These are phyloP conservation scores for Mythimna vitellina DNA, from an alignment of 2,888 invertebrate species.

Conservation along the genomic window DNA sequence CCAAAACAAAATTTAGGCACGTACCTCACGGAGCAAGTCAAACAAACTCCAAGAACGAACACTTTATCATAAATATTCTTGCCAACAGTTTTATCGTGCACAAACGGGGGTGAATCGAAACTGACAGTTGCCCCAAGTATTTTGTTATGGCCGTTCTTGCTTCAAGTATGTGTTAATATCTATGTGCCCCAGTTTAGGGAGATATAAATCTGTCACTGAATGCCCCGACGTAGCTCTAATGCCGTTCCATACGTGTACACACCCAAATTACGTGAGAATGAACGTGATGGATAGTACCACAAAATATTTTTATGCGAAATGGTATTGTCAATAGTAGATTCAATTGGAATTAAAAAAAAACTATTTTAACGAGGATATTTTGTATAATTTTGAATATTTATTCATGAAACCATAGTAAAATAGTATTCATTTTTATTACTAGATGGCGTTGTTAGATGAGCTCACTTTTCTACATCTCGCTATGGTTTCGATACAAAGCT, in stretches of 20 bases:
- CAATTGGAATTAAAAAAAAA: too few relatives aligned
- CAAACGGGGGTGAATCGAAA: constrained; percentile 21
- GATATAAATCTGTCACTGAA: constrained; percentile 60
- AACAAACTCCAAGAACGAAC: not conserved
- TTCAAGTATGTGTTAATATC: constrained; percentile 64
- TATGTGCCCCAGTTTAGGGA: constrained; percentile 41
- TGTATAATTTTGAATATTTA: too few relatives aligned
- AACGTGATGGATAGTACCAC: constrained; percentile 4
- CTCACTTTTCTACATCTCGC: too few relatives aligned
- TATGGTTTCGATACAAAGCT: too few relatives aligned
- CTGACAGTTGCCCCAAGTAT: constrained; percentile 51
- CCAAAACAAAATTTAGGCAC: not conserved
- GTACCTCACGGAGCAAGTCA: not conserved
- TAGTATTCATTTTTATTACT: too few relatives aligned
- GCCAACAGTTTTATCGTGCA: constrained; percentile 26
- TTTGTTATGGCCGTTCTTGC: constrained; percentile 60
- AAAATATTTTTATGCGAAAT: constrained; percentile 15
- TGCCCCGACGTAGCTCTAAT: constrained; percentile 38
- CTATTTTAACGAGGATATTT: too few relatives aligned
- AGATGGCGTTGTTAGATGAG: too few relatives aligned
- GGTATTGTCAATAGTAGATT: not conserved
- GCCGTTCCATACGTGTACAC: constrained; percentile 43
- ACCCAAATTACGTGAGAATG: constrained; percentile 1
- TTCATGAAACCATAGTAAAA: too few relatives aligned
- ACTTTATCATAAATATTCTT: constrained; percentile 20